These are phyloP conservation scores for Sylvilagus bachmani DNA, from an alignment of 2,113 vertebrate genomes.

Conservation along the genomic window DNA sequence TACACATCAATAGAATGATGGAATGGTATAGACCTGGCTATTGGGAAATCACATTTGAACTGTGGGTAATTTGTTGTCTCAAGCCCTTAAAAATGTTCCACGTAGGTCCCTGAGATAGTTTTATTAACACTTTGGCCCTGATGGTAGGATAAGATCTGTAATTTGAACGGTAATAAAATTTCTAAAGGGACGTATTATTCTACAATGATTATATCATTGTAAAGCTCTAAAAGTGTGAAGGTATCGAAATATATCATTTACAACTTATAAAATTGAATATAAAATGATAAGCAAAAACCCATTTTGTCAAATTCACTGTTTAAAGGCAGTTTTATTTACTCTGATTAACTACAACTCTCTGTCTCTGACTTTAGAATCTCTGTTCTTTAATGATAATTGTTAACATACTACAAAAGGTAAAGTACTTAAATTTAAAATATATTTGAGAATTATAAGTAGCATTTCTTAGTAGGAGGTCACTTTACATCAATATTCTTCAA, in stretches of 20 bases:
- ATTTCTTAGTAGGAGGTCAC: neutral
- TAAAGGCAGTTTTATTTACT: neutral
- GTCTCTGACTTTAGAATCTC: neutral
- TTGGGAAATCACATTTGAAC: neutral
- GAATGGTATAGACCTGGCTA: neutral
- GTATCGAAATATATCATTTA: constrained; percentile 4
- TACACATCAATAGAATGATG: neutral
- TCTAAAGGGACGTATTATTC: neutral
- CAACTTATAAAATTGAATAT: neutral
- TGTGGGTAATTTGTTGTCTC: neutral
- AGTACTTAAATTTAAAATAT: neutral
- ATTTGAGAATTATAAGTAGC: neutral
- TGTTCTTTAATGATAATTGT: neutral
- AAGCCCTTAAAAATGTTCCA: neutral
- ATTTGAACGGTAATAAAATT: neutral
- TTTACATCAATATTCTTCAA: neutral
- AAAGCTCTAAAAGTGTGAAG: neutral
- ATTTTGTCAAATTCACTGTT: constrained; percentile 29
- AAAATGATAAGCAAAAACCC: neutral
- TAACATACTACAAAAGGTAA: neutral
- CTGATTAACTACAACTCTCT: neutral
- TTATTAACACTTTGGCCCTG: neutral
- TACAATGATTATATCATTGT: neutral
- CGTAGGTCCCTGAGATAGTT: neutral
- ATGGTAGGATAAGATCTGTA: neutral